Evolutionary conservation across 2,797 vertebrate genomes (phyloP), one percentile per base, ranked within the genome.

Genomic region (Anableps anableps): DNA sequence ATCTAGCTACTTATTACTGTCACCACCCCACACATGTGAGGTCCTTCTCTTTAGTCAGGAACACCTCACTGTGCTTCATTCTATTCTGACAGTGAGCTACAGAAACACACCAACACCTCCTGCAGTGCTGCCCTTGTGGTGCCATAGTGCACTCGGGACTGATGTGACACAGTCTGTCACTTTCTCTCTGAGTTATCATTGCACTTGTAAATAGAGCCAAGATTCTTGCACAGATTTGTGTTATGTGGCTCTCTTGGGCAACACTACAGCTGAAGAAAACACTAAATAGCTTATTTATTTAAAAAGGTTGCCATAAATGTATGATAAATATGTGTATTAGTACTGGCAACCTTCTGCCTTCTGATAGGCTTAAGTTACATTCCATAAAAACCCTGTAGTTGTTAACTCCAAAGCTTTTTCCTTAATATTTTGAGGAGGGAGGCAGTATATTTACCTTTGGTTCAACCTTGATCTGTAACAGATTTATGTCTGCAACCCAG

Each of bases 41-140:
- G 41, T 71, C 68, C 68, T 43, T 71, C 68, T 26, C 68, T 41
- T 71, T 71, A 71, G n/a, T 71, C 38, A 71, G 68, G 38, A 71
- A 26, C 41, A 29, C 68, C 41, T 71, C 41, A 14, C 38, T 43
- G 66, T 43, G 66, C 19, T 68, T 68, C 21, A 23, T 43, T 43
- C n/a, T 71, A 71, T 43, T 45, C 38, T 71, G 68, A 45, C 68
- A 71, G 41, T 16, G 41, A 71, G 23, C 7, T n/a, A 41, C 68
- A 71, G 41, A 43, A 71, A 71, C 48, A 75, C 75, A 76, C 13
- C 55, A 80, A 77, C 43, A 74, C 72, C 74, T 72, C 29, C 26
- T 60, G 68, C 41, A 29, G 68, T 71, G 23, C n/a, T 71, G 41
- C 41, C 68, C 68, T 71, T 45, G 68, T 71, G 68, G 68, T 71